phyloP scores from a whole-genome alignment of 2,888 invertebrate genomes.

The Leucoma salicis region DNA sequence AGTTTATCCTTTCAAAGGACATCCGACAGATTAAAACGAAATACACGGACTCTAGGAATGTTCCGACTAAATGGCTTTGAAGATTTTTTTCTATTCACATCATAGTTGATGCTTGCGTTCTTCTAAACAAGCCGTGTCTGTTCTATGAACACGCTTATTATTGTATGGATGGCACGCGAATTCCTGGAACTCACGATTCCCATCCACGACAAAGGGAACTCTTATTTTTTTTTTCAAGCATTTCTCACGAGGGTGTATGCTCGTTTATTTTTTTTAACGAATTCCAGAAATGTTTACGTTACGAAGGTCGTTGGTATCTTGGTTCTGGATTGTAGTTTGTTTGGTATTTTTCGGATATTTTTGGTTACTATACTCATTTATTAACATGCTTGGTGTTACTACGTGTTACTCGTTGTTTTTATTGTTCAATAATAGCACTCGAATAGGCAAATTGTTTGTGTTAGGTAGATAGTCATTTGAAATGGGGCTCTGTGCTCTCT shows the following conservation, averaged over 20 bases:
- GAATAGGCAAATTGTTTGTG: too few relatives aligned
- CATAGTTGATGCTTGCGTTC: constrained; percentile 22
- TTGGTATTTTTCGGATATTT: not conserved
- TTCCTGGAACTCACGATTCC: constrained; percentile 73
- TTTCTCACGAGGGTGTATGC: constrained; percentile 70
- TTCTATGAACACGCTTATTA: constrained; percentile 50
- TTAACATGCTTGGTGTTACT: not conserved
- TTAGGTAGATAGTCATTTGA: too few relatives aligned
- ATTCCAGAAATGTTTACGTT: constrained; percentile 74
- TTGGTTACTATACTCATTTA: not conserved
- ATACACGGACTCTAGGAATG: constrained; percentile 25
- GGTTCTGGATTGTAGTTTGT: not conserved
- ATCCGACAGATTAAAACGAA: constrained; percentile 22
- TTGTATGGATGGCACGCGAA: constrained; percentile 73
- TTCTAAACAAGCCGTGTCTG: constrained; percentile 45
- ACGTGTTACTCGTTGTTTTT: not conserved
- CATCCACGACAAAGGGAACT: constrained; percentile 63
- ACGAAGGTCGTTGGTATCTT: constrained; percentile 56
- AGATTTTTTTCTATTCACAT: constrained; percentile 28
- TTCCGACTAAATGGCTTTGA: constrained; percentile 23
- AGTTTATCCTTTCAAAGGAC: constrained; percentile 20
- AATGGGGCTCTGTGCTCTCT: too few relatives aligned
- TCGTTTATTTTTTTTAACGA: constrained; percentile 54
- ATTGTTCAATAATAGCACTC: too few relatives aligned
- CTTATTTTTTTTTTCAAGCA: constrained; percentile 48